Conservation (phyloP, 2,113 vertebrate genomes). For the Nibea coibor region DNA sequence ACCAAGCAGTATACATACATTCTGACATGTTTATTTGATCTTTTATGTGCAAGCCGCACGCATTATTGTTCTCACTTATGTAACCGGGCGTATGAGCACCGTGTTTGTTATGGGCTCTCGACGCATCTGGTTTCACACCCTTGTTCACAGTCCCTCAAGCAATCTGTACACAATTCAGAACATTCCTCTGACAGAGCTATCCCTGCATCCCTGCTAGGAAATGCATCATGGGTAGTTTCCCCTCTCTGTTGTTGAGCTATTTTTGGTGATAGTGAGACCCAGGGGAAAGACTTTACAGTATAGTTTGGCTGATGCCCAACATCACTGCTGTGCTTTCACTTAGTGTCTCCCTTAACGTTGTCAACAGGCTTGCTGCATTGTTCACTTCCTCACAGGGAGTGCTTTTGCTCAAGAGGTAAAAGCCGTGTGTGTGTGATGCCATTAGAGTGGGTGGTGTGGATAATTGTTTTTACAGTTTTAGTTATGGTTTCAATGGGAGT, state of each 20-base stretch:
- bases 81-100: neutral
- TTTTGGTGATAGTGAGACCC: slow-evolving; percentile 46
- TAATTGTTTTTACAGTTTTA: neutral
- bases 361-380: neutral
- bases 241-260: slow-evolving; percentile 63
- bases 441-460: neutral
- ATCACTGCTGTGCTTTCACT: slow-evolving; percentile 49
- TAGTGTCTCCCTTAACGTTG: slow-evolving; percentile 35
- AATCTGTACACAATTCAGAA: slow-evolving; percentile 50
- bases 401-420: neutral
- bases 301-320: slow-evolving; percentile 2
- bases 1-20: neutral
- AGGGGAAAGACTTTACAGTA: slow-evolving; percentile 51
- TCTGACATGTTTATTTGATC: neutral
- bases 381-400: slow-evolving; percentile 4
- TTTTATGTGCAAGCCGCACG: too few species aligned
- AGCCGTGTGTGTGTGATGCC: neutral
- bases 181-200: slow-evolving; percentile 61
- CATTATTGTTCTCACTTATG: neutral
- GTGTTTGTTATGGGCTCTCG: neutral
- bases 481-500: neutral
- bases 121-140: slow-evolving; percentile 35
- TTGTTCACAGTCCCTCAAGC: slow-evolving; percentile 13
- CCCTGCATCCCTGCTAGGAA: slow-evolving; percentile 53
- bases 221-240: slow-evolving; percentile 71